Conservation (phyloP, 2,113 vertebrate species). For the Microcebus griseorufus region DNA sequence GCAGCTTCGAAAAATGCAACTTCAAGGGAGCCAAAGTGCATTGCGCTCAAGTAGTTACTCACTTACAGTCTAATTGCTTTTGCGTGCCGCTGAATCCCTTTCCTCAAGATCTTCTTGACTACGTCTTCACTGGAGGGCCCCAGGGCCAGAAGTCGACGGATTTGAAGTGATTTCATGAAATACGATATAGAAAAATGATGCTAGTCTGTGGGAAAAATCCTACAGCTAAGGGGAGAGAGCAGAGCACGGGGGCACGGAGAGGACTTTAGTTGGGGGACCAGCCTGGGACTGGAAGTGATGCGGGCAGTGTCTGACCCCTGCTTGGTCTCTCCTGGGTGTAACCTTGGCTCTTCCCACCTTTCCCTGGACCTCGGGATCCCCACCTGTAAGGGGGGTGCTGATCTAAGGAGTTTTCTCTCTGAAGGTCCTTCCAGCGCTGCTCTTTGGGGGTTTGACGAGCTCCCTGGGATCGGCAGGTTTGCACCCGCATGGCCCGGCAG, state of each 20-base stretch:
- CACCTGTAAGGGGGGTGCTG: not conserved
- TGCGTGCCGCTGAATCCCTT: not conserved
- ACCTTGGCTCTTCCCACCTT: not conserved
- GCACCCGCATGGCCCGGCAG: not conserved
- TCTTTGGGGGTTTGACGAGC: not conserved
- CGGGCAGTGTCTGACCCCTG: rapidly evolving
- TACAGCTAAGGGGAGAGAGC: not conserved
- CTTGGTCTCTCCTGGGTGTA: not conserved
- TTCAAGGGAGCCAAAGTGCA: not conserved
- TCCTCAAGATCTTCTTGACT: not conserved
- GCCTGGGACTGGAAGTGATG: not conserved
- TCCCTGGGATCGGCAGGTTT: not conserved
- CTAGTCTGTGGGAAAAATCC: not conserved
- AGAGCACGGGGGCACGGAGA: not conserved
- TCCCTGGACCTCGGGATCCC: not conserved
- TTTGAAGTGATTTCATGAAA: not conserved
- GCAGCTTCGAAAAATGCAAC: not conserved
- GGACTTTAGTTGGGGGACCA: too few relatives aligned
- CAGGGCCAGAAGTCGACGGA: not conserved
- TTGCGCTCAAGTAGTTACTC: rapidly evolving
- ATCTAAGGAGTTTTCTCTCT: not conserved
- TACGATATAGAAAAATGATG: too few relatives aligned
- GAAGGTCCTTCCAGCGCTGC: not conserved
- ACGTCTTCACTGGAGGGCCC: not conserved
- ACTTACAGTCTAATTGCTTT: not conserved